phyloP scores from a whole-genome alignment of 2,113 vertebrate genomes.

The Stegostoma tigrinum region DNA sequence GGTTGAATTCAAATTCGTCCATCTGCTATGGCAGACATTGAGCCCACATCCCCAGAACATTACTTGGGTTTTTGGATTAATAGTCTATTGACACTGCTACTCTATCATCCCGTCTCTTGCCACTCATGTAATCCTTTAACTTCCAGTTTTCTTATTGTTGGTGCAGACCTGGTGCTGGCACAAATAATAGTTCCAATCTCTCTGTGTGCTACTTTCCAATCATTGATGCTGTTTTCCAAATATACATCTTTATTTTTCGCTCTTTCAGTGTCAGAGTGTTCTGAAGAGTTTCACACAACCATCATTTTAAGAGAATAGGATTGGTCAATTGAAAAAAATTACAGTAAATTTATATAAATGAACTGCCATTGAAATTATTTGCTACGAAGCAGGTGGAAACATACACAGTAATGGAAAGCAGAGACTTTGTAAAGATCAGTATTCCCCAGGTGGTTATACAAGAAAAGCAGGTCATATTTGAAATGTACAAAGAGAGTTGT shows the following conservation, averaged over 20 bases:
- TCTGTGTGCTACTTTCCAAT: background rate
- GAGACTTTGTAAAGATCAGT: constrained; percentile 48
- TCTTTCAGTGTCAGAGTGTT: constrained; percentile 46
- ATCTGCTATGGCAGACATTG: too few species aligned
- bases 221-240: background rate
- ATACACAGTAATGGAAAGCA: constrained; percentile 48
- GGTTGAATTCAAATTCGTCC: too few species aligned
- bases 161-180: background rate
- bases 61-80: too few species aligned
- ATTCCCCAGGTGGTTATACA: constrained; percentile 46
- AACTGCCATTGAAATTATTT: constrained; percentile 48
- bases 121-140: background rate
- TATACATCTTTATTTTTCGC: background rate
- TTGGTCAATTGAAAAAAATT: constrained; percentile 52
- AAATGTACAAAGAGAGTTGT: background rate
- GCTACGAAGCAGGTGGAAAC: constrained; percentile 43
- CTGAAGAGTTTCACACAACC: constrained; percentile 47
- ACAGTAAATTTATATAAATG: constrained; percentile 35
- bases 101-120: background rate
- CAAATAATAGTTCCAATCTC: background rate
- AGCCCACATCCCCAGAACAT: too few species aligned
- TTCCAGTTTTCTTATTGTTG: background rate
- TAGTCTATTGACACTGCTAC: too few species aligned
- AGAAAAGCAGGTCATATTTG: constrained; percentile 47
- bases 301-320: constrained; percentile 54